Conservation (phyloP, 2,797 vertebrate genomes). For the Enteromius thamalakanensis region DNA sequence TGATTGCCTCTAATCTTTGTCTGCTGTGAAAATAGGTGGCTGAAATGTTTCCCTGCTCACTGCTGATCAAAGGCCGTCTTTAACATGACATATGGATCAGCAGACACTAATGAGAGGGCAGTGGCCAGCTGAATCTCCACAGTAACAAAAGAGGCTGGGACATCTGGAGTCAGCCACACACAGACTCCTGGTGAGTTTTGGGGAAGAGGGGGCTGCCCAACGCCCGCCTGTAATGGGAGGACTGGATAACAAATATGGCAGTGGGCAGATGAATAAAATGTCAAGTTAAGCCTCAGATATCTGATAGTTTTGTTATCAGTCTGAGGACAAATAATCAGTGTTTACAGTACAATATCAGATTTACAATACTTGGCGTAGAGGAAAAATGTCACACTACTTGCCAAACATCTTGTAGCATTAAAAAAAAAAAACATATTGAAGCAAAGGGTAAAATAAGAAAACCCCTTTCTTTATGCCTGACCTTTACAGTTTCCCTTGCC, state of each 20-base stretch:
- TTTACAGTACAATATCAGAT: not conserved
- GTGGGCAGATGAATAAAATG: conserved; percentile 39
- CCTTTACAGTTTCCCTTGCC: not conserved
- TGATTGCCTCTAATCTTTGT: conserved; percentile 41
- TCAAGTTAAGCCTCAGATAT: conserved; percentile 19
- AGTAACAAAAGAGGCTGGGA: conserved; percentile 62
- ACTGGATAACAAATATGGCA: conserved; percentile 61
- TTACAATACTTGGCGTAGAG: not conserved
- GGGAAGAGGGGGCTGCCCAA: conserved; percentile 35
- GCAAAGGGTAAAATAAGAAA: not conserved
- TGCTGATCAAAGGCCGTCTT: conserved; percentile 57
- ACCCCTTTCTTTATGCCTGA: not conserved
- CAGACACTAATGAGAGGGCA: conserved; percentile 60
- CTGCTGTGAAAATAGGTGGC: conserved; percentile 47
- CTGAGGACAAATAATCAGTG: conserved; percentile 40
- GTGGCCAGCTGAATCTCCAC: conserved; percentile 60
- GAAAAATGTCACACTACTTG: not conserved
- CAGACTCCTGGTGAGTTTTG: conserved; percentile 56
- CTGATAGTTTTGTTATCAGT: not conserved
- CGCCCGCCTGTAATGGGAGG: conserved; percentile 36
- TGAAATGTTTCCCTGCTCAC: conserved; percentile 40
- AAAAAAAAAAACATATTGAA: not conserved
- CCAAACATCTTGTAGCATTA: not conserved
- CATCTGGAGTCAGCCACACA: conserved; percentile 59
- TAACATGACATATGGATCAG: conserved; percentile 62